Evolutionary conservation across 2,113 vertebrate genomes (phyloP).

Genomic region (Vidua chalybeata): DNA sequence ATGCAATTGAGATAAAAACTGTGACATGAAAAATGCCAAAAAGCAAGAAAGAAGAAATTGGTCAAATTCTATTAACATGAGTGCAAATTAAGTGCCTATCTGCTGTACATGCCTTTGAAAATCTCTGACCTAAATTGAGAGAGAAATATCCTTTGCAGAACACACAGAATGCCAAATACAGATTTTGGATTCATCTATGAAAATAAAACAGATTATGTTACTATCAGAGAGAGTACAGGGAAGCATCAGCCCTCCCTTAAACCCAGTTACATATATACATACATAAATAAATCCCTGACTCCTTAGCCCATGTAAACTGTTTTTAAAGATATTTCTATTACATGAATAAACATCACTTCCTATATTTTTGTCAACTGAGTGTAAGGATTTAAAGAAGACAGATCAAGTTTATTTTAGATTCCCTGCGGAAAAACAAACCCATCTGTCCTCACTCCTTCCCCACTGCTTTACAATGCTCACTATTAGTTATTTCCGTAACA

Average conservation of each 20-base stretch:
- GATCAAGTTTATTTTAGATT: conserved; percentile 61
- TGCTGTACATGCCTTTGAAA: neutral
- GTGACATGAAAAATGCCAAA: neutral
- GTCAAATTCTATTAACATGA: neutral
- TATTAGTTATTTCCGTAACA: conserved; percentile 41
- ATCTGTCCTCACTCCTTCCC: conserved; percentile 47
- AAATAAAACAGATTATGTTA: conserved; percentile 45
- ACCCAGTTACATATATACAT: conserved; percentile 26
- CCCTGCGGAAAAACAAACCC: conserved; percentile 54
- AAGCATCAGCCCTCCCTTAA: conserved; percentile 7
- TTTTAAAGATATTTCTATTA: conserved; percentile 4
- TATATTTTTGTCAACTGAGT: neutral
- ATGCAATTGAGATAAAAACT: neutral
- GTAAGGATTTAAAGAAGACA: conserved; percentile 55
- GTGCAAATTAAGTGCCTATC: conserved; percentile 1
- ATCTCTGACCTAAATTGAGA: conserved; percentile 36
- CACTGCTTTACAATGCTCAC: conserved; percentile 3
- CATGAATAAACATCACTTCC: conserved; percentile 28
- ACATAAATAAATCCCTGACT: conserved; percentile 30
- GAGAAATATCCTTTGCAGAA: conserved; percentile 16
- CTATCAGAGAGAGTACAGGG: neutral
- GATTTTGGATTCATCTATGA: conserved; percentile 40
- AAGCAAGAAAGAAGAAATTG: neutral
- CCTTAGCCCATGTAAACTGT: neutral
- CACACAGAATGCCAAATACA: conserved; percentile 17